phyloP scores from a whole-genome alignment of 1,140 invertebrate species.

The Diabrotica virgifera region DNA sequence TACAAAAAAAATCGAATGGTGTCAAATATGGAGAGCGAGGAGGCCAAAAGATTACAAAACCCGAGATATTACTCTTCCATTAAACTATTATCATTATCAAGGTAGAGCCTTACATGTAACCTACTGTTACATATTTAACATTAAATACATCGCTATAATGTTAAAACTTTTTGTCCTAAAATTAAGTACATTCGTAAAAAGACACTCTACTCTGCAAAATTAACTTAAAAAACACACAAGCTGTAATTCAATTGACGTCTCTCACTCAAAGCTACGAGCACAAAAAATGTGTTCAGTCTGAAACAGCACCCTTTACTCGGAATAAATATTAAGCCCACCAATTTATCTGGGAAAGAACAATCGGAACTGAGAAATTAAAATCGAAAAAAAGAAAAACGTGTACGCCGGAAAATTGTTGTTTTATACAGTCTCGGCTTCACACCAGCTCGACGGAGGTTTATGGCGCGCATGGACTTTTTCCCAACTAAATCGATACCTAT shows the following conservation, averaged over 20 bases:
- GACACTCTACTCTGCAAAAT: not conserved
- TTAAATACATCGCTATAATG: no score
- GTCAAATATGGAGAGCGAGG: no score
- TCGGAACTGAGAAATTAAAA: constrained; percentile 7
- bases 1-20: no score
- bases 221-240: not conserved
- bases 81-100: no score
- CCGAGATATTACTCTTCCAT: no score
- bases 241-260: not conserved
- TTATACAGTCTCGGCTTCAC: constrained; percentile 38
- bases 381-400: not conserved
- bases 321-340: not conserved
- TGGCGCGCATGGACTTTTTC: constrained; percentile 43
- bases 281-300: not conserved
- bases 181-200: not conserved
- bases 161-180: no score
- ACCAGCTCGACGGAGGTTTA: constrained; percentile 28
- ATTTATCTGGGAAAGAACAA: constrained; percentile 7
- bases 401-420: constrained; percentile 36
- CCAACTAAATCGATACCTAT: constrained; percentile 36
- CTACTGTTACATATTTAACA: no score
- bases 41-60: no score
- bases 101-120: no score
- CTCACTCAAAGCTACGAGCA: not conserved
- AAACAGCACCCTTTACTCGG: not conserved